Base-by-base conservation (phyloP, 2,113 vertebrate species). In the Poeciliopsis retropinna region DNA sequence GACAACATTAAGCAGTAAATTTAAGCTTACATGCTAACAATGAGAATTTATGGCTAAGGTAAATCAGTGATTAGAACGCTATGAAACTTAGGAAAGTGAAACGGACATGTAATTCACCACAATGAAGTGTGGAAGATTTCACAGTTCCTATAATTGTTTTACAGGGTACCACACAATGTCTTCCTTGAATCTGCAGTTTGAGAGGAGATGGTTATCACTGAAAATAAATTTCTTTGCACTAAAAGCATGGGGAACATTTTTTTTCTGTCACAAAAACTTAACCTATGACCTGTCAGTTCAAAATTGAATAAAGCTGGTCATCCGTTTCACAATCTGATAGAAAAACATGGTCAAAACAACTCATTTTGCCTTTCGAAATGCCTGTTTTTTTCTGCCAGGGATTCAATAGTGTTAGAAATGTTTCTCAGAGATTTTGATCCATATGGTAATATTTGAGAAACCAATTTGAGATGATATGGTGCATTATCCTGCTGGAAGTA, bases 1-100 rank as follows among this genome's bases (percentile, higher is more conserved):
- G 89, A 87, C 83, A 91, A 85, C 85, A 88, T 87, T 70, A 74
- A 68, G 80, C 83, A 44, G 79, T 90, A 92, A 88, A 91, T 92
- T 87, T 81, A 79, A 76, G 85, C 79, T 70, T 64, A 39, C 75
- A 91, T 86, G 83, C 83, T 83, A 88, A 92, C 76, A 78, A 76
- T 67, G 84, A 76, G 67, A 82, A 91, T 92, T 84, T 90, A 88
- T 82, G 67, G 80, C 64, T 57, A 64, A 34, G 68, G 70, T 27
- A 60, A 70, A 61, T 63, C 11, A 25, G 60, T 63, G 41, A 63
- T 70, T 69, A 74, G 44, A 76, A 47, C n/a, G 64, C 44, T 54
- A 27, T 30, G 70, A 78, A 77, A 63, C 69, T 65, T 30, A 75
- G 14, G 57, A 60, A 27, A 57, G 61, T 70, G 34, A 44, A 61